phyloP scores from a whole-genome alignment of 2,113 vertebrate species.

The Halichoerus grypus region DNA sequence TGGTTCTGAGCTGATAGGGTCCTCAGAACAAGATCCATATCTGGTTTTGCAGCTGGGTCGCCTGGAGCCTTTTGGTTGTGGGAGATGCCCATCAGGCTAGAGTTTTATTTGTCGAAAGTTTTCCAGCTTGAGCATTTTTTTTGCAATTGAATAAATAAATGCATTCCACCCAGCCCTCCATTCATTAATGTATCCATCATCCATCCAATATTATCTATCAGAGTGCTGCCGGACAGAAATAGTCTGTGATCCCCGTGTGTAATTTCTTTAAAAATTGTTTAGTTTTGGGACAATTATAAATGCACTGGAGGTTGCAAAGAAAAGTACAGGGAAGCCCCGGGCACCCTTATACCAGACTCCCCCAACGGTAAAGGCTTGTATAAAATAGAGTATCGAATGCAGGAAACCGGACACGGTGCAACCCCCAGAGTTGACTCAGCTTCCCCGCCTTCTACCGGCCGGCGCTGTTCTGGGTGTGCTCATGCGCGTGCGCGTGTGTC shows the following conservation, averaged over 20 bases:
- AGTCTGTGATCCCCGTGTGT: background rate
- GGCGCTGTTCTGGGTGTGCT: background rate
- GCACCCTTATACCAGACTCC: background rate
- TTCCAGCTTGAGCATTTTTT: background rate
- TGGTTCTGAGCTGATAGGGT: background rate
- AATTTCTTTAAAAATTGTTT: background rate
- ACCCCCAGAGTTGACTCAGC: background rate
- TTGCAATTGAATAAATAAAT: background rate
- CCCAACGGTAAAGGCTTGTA: background rate
- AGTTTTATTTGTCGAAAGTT: background rate
- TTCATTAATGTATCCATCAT: background rate
- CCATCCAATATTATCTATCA: background rate
- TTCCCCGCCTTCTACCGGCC: background rate
- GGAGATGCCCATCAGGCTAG: background rate
- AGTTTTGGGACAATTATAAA: background rate
- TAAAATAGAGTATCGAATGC: background rate
- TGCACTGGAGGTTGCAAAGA: background rate
- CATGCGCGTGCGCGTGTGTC: rapidly evolving
- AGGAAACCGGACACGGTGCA: background rate
- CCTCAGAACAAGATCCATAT: background rate
- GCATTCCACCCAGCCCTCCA: rapidly evolving
- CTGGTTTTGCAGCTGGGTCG: background rate
- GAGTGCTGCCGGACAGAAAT: background rate
- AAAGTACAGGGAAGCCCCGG: background rate
- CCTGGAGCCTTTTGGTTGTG: rapidly evolving